These are phyloP conservation scores for Noctua comes DNA, from an alignment of 2,888 invertebrate genomes.

Conservation along the genomic window DNA sequence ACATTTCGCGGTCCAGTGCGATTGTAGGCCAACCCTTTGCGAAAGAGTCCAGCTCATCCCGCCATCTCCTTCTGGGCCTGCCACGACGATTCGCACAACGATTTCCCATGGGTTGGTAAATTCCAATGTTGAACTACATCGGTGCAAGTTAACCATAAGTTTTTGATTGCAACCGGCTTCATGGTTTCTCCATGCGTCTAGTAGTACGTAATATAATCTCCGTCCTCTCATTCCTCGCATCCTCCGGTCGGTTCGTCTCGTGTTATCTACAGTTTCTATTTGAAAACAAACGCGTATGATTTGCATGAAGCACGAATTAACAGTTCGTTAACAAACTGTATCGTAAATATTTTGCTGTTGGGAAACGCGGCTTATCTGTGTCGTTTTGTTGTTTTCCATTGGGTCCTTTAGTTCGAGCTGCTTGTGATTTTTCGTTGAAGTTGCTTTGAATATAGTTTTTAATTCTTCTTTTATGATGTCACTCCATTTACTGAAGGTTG, in stretches of 20 bases:
- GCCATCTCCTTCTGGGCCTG: too few species aligned
- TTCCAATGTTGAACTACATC: background rate
- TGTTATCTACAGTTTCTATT: conserved; percentile 76
- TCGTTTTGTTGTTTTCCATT: conserved; percentile 54
- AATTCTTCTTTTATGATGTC: background rate
- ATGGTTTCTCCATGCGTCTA: background rate
- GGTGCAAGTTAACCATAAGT: background rate
- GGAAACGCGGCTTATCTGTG: conserved; percentile 68
- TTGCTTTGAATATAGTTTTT: background rate
- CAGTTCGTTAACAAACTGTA: conserved; percentile 84
- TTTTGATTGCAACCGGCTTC: background rate
- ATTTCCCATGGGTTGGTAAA: background rate
- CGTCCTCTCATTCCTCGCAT: conserved; percentile 26
- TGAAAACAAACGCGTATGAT: conserved; percentile 83
- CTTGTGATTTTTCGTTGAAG: background rate
- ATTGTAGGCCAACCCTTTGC: too few species aligned
- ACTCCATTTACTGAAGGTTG: background rate
- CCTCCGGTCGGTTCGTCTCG: background rate
- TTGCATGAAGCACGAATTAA: conserved; percentile 85
- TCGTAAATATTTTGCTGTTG: conserved; percentile 85
- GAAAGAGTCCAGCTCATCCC: too few species aligned
- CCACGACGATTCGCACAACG: too few species aligned
- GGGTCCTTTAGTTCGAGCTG: background rate
- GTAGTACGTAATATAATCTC: background rate
- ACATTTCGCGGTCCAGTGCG: too few species aligned